These are phyloP conservation scores for Thryonomys swinderianus DNA, from an alignment of 2,113 vertebrate species.

Conservation along the genomic window DNA sequence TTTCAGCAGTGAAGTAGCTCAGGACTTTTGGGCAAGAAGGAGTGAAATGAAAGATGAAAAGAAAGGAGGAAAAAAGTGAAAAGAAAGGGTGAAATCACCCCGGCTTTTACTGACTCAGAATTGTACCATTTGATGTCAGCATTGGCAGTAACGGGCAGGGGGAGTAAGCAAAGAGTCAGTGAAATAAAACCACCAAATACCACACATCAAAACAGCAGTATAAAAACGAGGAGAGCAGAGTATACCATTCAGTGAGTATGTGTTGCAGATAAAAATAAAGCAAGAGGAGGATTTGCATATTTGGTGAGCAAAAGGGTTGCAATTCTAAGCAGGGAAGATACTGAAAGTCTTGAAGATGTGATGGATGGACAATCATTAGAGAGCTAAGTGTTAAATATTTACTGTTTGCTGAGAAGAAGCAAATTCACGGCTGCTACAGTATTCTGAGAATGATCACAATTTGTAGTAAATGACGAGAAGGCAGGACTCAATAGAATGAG, in stretches of 20 bases:
- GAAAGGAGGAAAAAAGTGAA: too few species aligned
- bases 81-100: accelerated
- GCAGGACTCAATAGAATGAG: accelerated
- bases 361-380: neutral
- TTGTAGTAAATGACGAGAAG: neutral
- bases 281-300: neutral
- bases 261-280: neutral
- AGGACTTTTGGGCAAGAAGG: neutral
- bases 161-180: neutral
- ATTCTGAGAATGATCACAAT: neutral
- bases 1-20: neutral
- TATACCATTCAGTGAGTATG: neutral
- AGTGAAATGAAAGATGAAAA: too few species aligned
- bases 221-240: neutral
- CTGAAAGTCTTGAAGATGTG: neutral
- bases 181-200: neutral
- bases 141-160: neutral
- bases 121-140: neutral
- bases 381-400: neutral
- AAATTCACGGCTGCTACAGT: neutral
- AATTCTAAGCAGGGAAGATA: neutral
- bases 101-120: neutral
- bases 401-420: neutral
- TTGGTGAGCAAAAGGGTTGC: neutral
- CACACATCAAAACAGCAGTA: neutral